A percentile compares a stretch with the other conserved stretches of the same genome.
phyloP scores from a whole-genome alignment of 2,888 invertebrate species.

The Tipula confusa region DNA sequence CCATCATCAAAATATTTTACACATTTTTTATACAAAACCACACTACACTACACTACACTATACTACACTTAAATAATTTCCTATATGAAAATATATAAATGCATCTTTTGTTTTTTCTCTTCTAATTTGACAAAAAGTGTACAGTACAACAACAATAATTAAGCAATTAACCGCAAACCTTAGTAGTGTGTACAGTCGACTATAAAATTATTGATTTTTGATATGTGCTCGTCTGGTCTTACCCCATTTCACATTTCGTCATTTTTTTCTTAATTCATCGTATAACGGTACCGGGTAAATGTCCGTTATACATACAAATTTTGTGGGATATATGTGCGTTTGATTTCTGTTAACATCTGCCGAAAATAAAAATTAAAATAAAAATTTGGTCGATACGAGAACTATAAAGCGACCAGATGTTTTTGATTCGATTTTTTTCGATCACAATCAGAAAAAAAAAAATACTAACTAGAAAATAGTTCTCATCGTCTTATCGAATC shows the following conservation, averaged over 20 bases:
- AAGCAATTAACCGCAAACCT: neutral
- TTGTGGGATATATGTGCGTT: neutral
- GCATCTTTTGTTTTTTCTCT: neutral
- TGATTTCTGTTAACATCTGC: neutral
- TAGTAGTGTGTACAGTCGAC: neutral
- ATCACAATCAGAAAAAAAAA: neutral
- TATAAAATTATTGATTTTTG: neutral
- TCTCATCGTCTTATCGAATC: neutral
- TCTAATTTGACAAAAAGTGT: neutral
- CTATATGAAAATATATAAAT: too few species aligned
- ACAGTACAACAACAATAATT: neutral
- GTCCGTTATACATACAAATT: neutral
- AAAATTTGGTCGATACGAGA: neutral
- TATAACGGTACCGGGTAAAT: neutral
- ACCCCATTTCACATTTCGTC: neutral
- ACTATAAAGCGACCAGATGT: constrained; percentile 12
- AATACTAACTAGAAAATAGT: neutral
- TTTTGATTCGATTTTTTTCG: neutral
- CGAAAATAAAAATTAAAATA: too few species aligned
- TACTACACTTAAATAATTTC: neutral
- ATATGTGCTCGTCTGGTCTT: neutral
- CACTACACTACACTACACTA: neutral
- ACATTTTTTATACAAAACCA: too few species aligned
- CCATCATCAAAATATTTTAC: too few species aligned
- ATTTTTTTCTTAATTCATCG: neutral